Evolutionary conservation across 2,888 invertebrate species (phyloP).

Genomic region (Galerucella pusilla): DNA sequence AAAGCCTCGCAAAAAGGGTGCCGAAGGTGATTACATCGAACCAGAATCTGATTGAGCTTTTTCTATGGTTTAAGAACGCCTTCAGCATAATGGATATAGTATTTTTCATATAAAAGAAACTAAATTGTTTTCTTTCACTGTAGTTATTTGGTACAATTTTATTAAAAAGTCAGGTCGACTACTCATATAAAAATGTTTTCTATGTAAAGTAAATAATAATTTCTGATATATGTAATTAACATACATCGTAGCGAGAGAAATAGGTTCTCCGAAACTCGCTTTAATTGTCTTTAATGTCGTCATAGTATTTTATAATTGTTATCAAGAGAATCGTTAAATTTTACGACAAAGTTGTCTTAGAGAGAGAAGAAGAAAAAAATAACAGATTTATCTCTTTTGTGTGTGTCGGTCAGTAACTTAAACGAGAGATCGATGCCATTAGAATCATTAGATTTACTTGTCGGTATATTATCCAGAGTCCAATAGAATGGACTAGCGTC

Average conservation of each 20-base stretch:
- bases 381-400: slow-evolving; percentile 46
- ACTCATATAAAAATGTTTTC: not conserved
- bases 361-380: slow-evolving; percentile 34
- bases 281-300: slow-evolving; percentile 47
- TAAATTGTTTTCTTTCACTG: too few relatives aligned
- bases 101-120: too few relatives aligned
- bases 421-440: slow-evolving; percentile 41
- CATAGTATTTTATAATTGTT: slow-evolving; percentile 51
- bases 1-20: too few relatives aligned
- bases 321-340: slow-evolving; percentile 49
- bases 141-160: too few relatives aligned
- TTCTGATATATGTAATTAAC: not conserved
- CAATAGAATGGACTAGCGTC: slow-evolving; percentile 37
- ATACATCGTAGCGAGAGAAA: slow-evolving; percentile 15
- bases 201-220: not conserved
- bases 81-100: too few relatives aligned
- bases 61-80: too few relatives aligned
- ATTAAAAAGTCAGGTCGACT: not conserved
- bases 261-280: slow-evolving; percentile 45
- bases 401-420: slow-evolving; percentile 39
- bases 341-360: slow-evolving; percentile 41
- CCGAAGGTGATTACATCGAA: too few relatives aligned
- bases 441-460: slow-evolving; percentile 45
- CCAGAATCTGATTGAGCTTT: too few relatives aligned
- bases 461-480: slow-evolving; percentile 41